phyloP scores from a whole-genome alignment of 2,113 vertebrate species.

The Nycticryphes semicollaris region DNA sequence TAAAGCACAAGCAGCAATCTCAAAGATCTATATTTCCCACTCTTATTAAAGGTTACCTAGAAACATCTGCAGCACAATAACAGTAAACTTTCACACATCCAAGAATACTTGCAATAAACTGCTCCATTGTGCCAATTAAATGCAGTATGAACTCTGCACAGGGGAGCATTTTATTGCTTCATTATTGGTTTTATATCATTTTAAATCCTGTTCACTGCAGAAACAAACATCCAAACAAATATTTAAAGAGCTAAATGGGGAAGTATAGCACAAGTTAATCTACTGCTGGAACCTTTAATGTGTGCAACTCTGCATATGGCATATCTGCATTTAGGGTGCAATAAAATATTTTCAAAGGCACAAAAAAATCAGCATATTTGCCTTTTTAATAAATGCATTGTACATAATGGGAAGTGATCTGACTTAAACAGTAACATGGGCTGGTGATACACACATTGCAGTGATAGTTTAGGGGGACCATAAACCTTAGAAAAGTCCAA shows the following conservation, averaged over 20 bases:
- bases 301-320: not conserved
- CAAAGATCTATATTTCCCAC: constrained; percentile 31
- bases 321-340: not conserved
- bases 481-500: not conserved
- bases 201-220: constrained; percentile 64
- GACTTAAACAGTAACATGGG: not conserved
- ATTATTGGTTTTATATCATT: constrained; percentile 63
- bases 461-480: not conserved
- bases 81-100: constrained; percentile 14
- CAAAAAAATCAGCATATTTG: not conserved
- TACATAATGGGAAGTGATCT: not conserved
- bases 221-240: constrained; percentile 51
- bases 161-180: constrained; percentile 40
- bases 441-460: not conserved
- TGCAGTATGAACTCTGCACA: constrained; percentile 26
- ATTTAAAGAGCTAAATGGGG: constrained; percentile 53
- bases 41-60: constrained; percentile 60
- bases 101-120: constrained; percentile 18
- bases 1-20: not conserved
- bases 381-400: not conserved
- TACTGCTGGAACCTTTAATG: not conserved
- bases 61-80: constrained; percentile 43
- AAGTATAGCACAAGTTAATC: constrained; percentile 12
- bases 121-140: constrained; percentile 65
- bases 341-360: constrained; percentile 22